Conservation (phyloP, 1,140 invertebrate genomes). For the Uloborus diversus region DNA sequence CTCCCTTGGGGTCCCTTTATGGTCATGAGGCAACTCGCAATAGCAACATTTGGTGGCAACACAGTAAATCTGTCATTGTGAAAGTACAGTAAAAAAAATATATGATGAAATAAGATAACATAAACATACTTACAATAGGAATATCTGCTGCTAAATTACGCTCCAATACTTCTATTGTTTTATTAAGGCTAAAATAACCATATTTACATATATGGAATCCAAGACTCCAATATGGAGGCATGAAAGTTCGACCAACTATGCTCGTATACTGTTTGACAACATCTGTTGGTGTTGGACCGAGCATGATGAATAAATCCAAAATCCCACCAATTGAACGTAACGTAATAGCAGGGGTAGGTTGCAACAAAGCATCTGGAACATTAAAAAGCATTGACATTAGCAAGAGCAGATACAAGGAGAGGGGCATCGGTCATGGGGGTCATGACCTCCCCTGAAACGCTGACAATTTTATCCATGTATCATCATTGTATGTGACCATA, state of each 20-base stretch:
- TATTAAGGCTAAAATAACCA: constrained; percentile 75
- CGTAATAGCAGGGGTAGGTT: constrained; percentile 80
- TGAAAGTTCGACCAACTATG: constrained; percentile 61
- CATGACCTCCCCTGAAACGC: too few relatives aligned
- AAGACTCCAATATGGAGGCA: constrained; percentile 68
- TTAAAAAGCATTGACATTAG: too few relatives aligned
- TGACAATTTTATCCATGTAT: too few relatives aligned
- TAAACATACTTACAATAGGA: constrained; percentile 16
- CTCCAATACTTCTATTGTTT: constrained; percentile 68
- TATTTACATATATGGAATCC: constrained; percentile 72
- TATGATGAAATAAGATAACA: not conserved
- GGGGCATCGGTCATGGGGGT: too few relatives aligned
- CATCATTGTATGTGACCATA: too few relatives aligned
- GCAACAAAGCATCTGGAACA: constrained; percentile 74
- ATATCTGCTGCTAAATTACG: constrained; percentile 22
- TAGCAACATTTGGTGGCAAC: too few relatives aligned
- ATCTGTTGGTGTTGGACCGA: constrained; percentile 75
- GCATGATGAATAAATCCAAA: constrained; percentile 78
- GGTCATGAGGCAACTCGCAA: too few relatives aligned
- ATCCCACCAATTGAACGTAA: constrained; percentile 82
- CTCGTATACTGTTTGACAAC: constrained; percentile 68
- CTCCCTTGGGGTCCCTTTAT: too few relatives aligned
- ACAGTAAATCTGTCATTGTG: not conserved
- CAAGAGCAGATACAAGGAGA: too few relatives aligned
- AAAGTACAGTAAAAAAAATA: not conserved